A percentile compares a stretch with the other conserved stretches of the same genome.
Conservation (phyloP, 2,113 vertebrate species). For the Electrona antarctica region DNA sequence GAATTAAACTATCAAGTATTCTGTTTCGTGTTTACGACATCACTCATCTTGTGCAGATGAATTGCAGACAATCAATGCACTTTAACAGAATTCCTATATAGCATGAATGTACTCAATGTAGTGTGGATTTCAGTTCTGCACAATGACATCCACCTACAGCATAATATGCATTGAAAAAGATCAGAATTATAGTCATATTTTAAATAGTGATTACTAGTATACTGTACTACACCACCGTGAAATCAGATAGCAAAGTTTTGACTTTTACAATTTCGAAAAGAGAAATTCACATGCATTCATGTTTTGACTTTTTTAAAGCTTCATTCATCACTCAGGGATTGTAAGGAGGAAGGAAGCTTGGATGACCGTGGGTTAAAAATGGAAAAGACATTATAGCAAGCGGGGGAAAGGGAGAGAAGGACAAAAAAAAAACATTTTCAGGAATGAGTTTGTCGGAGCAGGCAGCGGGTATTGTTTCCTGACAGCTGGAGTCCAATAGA, state of each 20-base stretch:
- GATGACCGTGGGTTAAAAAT: conserved; percentile 82
- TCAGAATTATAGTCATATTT: conserved; percentile 10
- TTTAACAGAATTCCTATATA: conserved; percentile 23
- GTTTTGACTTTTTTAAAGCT: conserved; percentile 65
- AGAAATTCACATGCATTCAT: conserved; percentile 52
- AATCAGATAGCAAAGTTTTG: conserved; percentile 28
- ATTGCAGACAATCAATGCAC: not conserved
- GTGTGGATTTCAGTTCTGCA: conserved; percentile 22
- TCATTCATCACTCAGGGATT: conserved; percentile 72
- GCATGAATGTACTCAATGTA: not conserved
- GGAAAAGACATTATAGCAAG: conserved; percentile 81
- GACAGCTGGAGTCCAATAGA: conserved; percentile 82
- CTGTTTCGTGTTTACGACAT: not conserved
- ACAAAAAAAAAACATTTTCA: conserved; percentile 77
- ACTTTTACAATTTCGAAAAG: conserved; percentile 51
- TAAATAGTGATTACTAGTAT: conserved; percentile 3
- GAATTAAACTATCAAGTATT: conserved; percentile 4
- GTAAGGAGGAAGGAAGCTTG: conserved; percentile 80
- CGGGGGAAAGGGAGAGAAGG: conserved; percentile 58
- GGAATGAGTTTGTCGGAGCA: conserved; percentile 82
- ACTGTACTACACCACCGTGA: conserved; percentile 3
- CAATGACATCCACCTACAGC: conserved; percentile 18
- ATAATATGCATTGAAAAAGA: conserved; percentile 36
- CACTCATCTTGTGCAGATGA: conserved; percentile 17
- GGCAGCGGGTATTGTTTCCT: conserved; percentile 84